Evolutionary conservation across 2,797 vertebrate genomes (phyloP).

Genomic region (Poecilia velifera): DNA sequence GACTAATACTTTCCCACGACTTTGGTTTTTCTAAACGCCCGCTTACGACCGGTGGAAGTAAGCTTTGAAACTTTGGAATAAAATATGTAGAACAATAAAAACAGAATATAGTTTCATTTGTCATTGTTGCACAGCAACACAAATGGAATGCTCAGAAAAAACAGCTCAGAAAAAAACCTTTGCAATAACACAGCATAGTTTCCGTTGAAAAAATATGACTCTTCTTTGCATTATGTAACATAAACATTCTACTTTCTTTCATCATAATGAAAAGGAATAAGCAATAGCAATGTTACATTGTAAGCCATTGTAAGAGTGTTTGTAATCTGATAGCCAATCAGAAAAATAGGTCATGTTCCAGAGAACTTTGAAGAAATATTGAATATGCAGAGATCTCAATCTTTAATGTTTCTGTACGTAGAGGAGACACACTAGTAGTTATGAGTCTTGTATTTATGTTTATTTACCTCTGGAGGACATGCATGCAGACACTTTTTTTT

Average conservation of each 20-base stretch:
- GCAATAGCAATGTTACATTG: not conserved
- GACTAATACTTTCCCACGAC: not conserved
- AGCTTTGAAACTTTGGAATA: not conserved
- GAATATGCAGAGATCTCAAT: not conserved
- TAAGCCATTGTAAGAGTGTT: not conserved
- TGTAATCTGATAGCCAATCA: constrained; percentile 5
- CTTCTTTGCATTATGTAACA: too few relatives aligned
- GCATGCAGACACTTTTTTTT: constrained; percentile 3
- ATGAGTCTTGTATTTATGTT: constrained; percentile 3
- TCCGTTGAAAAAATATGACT: not conserved
- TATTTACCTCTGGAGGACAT: constrained; percentile 9
- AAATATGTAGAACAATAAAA: not conserved
- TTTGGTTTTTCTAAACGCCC: not conserved
- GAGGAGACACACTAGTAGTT: not conserved
- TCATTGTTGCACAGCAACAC: not conserved
- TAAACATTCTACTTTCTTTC: not conserved
- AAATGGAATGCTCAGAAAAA: not conserved
- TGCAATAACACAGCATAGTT: not conserved
- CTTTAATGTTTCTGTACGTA: not conserved
- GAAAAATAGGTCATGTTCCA: not conserved
- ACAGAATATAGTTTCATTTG: not conserved
- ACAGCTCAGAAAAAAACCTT: not conserved
- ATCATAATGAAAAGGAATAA: not conserved
- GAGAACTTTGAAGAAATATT: not conserved
- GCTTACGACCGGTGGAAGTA: not conserved